Evolutionary conservation across 2,113 vertebrate species (phyloP).

Genomic region (Pelobates fuscus): DNA sequence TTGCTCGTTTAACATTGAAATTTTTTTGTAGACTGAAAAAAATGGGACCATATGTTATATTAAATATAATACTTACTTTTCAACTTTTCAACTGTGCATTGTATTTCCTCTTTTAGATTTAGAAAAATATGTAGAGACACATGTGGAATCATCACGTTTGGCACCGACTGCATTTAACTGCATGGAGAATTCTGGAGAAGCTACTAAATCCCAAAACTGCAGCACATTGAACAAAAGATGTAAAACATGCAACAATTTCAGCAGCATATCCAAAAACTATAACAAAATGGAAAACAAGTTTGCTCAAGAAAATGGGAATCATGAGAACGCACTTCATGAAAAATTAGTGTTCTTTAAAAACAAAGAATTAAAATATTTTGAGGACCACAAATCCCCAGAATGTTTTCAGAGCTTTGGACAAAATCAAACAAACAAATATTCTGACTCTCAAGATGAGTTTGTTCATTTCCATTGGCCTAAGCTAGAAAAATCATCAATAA

Average conservation of each 20-base stretch:
- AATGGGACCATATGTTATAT: no score
- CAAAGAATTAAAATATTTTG: not conserved
- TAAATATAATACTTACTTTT: no score
- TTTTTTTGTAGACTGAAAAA: no score
- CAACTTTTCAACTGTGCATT: no score
- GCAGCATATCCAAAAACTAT: not conserved
- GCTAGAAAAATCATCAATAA: not conserved
- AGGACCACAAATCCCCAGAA: not conserved
- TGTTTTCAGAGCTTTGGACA: not conserved
- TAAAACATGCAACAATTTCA: not conserved
- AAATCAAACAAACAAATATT: not conserved
- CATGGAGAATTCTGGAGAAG: not conserved
- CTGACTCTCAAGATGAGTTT: not conserved
- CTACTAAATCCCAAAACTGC: not conserved
- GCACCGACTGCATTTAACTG: not conserved
- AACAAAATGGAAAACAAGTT: not conserved
- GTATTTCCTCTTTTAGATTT: conserved; percentile 6
- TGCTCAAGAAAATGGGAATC: not conserved
- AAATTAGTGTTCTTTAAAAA: not conserved
- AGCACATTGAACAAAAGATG: not conserved
- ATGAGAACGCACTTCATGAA: not conserved
- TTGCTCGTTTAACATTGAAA: no score
- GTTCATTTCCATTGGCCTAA: not conserved
- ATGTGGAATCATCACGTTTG: not conserved
- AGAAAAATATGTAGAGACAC: conserved; percentile 1